A percentile compares a stretch with the other conserved stretches of the same genome.
Evolutionary conservation across 2,113 vertebrate genomes (phyloP).

Genomic region (Takifugu flavidus): DNA sequence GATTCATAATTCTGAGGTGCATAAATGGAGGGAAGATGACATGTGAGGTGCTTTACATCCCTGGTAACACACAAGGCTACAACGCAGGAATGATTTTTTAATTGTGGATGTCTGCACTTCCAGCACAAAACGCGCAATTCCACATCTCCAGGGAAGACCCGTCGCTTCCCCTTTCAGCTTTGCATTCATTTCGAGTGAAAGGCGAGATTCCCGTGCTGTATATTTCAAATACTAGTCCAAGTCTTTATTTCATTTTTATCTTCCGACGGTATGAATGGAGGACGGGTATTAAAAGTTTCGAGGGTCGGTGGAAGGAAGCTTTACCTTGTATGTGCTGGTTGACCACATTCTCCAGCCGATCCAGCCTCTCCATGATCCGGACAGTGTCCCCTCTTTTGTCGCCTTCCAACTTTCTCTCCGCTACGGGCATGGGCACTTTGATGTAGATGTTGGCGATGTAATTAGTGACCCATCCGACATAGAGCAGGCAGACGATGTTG

Average conservation of each 20-base stretch:
- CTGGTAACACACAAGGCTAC: neutral
- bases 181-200: too few relatives aligned
- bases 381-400: conserved; percentile 92
- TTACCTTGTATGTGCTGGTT: conserved; percentile 98
- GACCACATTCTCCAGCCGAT: conserved; percentile 95
- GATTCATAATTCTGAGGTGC: too few relatives aligned
- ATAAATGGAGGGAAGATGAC: too few relatives aligned
- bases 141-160: too few relatives aligned
- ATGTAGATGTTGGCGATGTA: conserved; percentile 96
- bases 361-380: conserved; percentile 93
- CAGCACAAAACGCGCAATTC: too few relatives aligned
- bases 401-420: conserved; percentile 88
- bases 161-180: too few relatives aligned
- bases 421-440: conserved; percentile 88
- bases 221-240: neutral
- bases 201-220: too few relatives aligned
- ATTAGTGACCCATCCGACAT: conserved; percentile 98
- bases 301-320: neutral
- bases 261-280: neutral
- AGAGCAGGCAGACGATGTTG: conserved; percentile 95
- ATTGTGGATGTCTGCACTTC: too few relatives aligned
- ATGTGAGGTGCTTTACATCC: neutral
- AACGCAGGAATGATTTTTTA: too few relatives aligned
- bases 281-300: neutral
- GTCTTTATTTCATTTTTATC: conserved; percentile 15